Evolutionary conservation across 2,113 vertebrate genomes (phyloP).

Genomic region (Caloenas nicobarica): DNA sequence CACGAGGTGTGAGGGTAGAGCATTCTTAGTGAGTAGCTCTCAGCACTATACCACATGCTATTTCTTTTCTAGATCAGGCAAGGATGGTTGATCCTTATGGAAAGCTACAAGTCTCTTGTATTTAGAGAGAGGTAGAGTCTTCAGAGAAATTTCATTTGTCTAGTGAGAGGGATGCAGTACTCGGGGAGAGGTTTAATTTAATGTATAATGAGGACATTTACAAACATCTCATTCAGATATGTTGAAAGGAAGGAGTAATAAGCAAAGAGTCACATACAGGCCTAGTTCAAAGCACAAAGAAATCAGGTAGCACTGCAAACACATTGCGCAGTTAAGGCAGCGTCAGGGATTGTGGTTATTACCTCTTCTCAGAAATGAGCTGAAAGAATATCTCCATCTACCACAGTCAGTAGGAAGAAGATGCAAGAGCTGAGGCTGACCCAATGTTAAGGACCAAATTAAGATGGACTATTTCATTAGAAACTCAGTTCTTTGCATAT

Average conservation of each 20-base stretch:
- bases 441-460: neutral
- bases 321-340: neutral
- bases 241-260: neutral
- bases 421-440: neutral
- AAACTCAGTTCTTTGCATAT: neutral
- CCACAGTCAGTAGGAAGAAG: neutral
- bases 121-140: neutral
- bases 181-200: neutral
- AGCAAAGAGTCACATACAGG: neutral
- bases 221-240: neutral
- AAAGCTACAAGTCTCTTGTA: neutral
- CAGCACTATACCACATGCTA: neutral
- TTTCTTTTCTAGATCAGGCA: neutral
- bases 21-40: neutral
- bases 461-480: neutral
- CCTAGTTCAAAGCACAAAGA: neutral
- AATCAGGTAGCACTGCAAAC: neutral
- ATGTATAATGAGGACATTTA: neutral
- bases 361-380: neutral
- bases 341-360: neutral
- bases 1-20: rapidly evolving
- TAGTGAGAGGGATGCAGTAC: no score
- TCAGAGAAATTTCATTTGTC: neutral
- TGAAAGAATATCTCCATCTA: neutral
- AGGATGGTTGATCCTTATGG: rapidly evolving